Evolutionary conservation across 1,140 invertebrate species (phyloP).

Genomic region (Ectropis grisescens): DNA sequence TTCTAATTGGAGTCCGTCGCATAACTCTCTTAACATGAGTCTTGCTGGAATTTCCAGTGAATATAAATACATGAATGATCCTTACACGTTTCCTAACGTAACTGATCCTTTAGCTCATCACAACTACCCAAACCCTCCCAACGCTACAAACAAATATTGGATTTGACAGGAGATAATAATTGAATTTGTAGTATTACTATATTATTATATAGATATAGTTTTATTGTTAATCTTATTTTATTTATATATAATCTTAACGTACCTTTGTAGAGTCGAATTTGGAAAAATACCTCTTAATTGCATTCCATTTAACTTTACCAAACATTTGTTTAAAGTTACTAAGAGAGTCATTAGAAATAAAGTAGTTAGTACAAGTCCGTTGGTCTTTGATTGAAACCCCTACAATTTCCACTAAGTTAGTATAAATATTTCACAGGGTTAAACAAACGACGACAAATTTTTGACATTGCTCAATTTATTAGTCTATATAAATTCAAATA

Average conservation of each 20-base stretch:
- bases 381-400: background rate
- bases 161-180: constrained; percentile 40
- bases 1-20: constrained; percentile 63
- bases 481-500: constrained; percentile 2
- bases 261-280: constrained; percentile 19
- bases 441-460: too few species aligned
- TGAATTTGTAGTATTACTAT: constrained; percentile 12
- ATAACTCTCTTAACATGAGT: constrained; percentile 62
- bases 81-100: constrained; percentile 59
- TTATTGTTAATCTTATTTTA: constrained; percentile 35
- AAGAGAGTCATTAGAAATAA: constrained; percentile 48
- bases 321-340: constrained; percentile 38
- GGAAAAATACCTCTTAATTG: constrained; percentile 52
- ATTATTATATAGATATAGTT: constrained; percentile 17
- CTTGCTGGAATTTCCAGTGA: constrained; percentile 53
- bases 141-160: constrained; percentile 64
- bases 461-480: constrained; percentile 8
- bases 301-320: constrained; percentile 47
- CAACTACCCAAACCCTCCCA: constrained; percentile 55
- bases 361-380: background rate
- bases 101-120: constrained; percentile 58
- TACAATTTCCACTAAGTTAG: background rate
- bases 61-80: constrained; percentile 61
- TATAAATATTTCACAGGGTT: too few species aligned
- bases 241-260: constrained; percentile 22